Evolutionary conservation across 2,797 vertebrate genomes (phyloP), one percentile per base, ranked within the genome.

Genomic region (Botia kubotai): DNA sequence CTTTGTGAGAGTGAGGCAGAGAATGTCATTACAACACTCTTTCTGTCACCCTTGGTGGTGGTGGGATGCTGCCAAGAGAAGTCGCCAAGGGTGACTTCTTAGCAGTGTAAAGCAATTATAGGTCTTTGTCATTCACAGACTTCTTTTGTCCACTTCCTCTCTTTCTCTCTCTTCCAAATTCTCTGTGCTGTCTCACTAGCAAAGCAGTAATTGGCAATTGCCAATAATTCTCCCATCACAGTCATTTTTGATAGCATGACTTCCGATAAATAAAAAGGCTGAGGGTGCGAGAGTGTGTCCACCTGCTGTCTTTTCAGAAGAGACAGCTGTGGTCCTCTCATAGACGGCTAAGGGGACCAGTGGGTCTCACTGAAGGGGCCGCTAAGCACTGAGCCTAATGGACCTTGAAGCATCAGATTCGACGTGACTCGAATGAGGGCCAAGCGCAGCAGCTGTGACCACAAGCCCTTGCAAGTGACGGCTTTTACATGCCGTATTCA

Each of bases 361-460:
- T 86, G 43, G 67, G 48, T 77, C 60, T 77, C 16, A 5, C 87
- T 87, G 86, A 85, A 82, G 83, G 88, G 86, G 57, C 46, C 79
- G 85, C 88, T 65, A 86, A 75, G 87, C 87, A 46, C 85, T 68
- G 83, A 88, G 84, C 85, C 87, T 91, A 90, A 92, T 91, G 55
- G 87, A 86, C 91, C 90, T 88, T 90, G 89, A 90, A 89, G 88
- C 86, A 48, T 66, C 43, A 60, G 50, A 69, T 43, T 33, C 19
- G 76, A 72, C 48, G 33, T 50, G 50, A 57, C 73, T 13, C 26
- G 17, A 36, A 57, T 69, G 63, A 82, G 57, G 70, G 83, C 76
- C 11, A 79, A 26, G 83, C 73, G 82, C 90, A 90, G 89, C 91
- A 84, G 92, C 86, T 89, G 70, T 10, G 72, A 60, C 26, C 19